Conservation (phyloP, 2,797 vertebrate species). For the Dallia pectoralis region DNA sequence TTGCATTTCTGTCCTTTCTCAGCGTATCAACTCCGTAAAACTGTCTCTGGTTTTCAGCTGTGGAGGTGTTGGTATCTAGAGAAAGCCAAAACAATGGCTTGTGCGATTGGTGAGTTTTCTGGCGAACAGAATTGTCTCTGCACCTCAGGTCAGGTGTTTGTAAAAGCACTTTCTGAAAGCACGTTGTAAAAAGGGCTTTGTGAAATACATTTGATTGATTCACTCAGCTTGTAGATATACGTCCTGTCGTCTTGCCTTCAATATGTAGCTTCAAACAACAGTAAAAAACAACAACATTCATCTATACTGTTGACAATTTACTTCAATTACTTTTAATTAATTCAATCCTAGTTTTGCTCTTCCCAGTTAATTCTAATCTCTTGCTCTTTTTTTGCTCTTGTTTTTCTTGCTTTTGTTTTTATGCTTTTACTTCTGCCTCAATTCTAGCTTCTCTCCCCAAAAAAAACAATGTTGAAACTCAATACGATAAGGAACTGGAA, state of each 20-base stretch:
- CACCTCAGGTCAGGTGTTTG: too few species aligned
- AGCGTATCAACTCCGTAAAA: not conserved
- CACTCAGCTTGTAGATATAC: too few species aligned
- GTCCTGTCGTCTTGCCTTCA: too few species aligned
- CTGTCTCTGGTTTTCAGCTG: not conserved
- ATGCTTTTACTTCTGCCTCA: not conserved
- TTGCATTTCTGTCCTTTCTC: not conserved
- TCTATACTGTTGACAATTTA: too few species aligned
- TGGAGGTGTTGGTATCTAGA: constrained; percentile 10
- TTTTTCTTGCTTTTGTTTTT: not conserved
- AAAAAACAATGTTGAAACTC: not conserved
- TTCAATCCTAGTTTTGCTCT: too few species aligned
- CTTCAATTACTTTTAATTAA: too few species aligned
- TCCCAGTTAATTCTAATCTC: not conserved
- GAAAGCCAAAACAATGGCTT: not conserved
- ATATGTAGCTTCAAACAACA: too few species aligned
- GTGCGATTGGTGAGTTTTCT: not conserved
- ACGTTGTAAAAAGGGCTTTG: too few species aligned
- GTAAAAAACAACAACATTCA: too few species aligned
- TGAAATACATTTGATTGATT: too few species aligned
- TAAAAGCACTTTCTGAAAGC: too few species aligned
- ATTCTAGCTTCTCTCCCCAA: not conserved
- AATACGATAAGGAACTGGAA: not conserved
- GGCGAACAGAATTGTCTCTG: too few species aligned
- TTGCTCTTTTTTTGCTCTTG: not conserved